Base-by-base conservation (phyloP, 2,797 vertebrate genomes). In the Sebastes minor region DNA sequence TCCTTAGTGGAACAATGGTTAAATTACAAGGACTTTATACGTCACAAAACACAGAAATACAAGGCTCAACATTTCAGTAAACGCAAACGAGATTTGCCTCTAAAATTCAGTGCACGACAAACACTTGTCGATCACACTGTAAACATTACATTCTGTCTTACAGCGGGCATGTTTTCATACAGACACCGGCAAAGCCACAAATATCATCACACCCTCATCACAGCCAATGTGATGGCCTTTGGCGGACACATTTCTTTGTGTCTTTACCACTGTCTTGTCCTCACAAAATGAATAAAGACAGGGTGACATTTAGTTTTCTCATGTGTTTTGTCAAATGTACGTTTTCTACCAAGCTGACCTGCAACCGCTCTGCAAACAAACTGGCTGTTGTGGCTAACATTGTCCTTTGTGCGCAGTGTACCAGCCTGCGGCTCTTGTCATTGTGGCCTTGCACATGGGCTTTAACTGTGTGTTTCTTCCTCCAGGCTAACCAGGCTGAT, bases 391-490 rank as follows among this genome's bases (percentile, higher is more conserved):
- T 93, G 85, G 86, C 88, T 86, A 90, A 92, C 90, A 65, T 88
- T 92, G 92, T 94, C 90, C 91, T 94, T 94, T 93, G 92, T 94
- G 91, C 38, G 33, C 87, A 82, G 86, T 82, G 90, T 82, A 78
- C 81, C 86, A 83, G 90, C 94, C 94, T 76, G 85, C 76, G 89
- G 95, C 91, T 65, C 92, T 94, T 94, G 95, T 95, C 95, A 95
- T 91, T 91, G 89, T 91, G 91, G 91, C 92, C 91, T 93, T 91
- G 90, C 93, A 92, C 92, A 92, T 92, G 91, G 92, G 93, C 91
- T 91, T 92, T 89, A 91, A 94, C 93, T 92, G 87, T 91, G 90
- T 79, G 74, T 88, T 88, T 86, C 83, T 90, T 86, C 89, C 94
- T 94, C 75, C 60, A 84, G 94, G 94, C 91, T 76, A 92, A 80